Conservation (phyloP, 2,113 vertebrate species). For the Xiphias gladius region DNA sequence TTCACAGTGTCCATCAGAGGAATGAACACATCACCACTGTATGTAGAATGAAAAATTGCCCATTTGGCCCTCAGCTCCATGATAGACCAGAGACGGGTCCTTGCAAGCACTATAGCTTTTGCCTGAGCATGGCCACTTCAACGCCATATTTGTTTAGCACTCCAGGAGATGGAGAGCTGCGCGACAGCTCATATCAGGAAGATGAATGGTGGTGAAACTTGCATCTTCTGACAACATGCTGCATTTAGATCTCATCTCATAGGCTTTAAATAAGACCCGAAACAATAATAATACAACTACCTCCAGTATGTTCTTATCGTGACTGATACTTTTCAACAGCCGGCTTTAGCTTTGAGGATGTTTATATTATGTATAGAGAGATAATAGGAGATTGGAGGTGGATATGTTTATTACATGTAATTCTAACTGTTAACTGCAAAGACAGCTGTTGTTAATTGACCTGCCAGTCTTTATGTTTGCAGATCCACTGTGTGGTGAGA, state of each 20-base stretch:
- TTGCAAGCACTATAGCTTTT: slow-evolving; percentile 28
- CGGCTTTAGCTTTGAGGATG: neutral
- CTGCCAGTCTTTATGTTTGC: neutral
- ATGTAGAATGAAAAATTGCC: slow-evolving; percentile 41
- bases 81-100: slow-evolving; percentile 33
- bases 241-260: slow-evolving; percentile 18
- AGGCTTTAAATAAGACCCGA: slow-evolving; percentile 31
- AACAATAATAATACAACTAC: neutral
- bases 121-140: slow-evolving; percentile 30
- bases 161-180: slow-evolving; percentile 35
- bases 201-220: slow-evolving; percentile 25
- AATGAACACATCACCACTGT: slow-evolving; percentile 42
- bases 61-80: slow-evolving; percentile 29
- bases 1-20: slow-evolving; percentile 38
- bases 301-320: neutral
- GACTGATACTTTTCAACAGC: neutral
- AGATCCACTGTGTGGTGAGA: neutral
- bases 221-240: slow-evolving; percentile 13
- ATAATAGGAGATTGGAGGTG: neutral
- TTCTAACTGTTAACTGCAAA: neutral
- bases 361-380: slow-evolving; percentile 1
- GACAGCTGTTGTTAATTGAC: neutral
- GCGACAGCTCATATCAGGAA: slow-evolving; percentile 18
- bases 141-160: slow-evolving; percentile 28
- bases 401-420: neutral